These are phyloP conservation scores for Euwallacea similis DNA, from an alignment of 1,140 invertebrate species.

Conservation along the genomic window DNA sequence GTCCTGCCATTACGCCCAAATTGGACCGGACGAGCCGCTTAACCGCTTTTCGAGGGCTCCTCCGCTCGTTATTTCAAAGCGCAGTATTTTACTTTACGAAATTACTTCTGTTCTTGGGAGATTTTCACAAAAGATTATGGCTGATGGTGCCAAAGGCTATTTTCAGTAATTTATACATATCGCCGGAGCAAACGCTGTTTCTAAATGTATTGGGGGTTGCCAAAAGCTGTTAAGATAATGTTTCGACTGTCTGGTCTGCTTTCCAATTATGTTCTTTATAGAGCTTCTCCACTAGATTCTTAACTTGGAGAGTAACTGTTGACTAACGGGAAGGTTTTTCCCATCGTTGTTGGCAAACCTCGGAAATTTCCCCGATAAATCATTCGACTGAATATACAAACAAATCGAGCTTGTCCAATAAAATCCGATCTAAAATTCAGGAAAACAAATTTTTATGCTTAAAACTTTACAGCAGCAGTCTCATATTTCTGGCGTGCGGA, in stretches of 20 bases:
- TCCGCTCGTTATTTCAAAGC: conserved; percentile 42
- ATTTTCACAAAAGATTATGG: conserved; percentile 41
- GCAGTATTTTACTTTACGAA: conserved; percentile 41
- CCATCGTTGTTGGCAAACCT: not conserved
- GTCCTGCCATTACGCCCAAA: conserved; percentile 23
- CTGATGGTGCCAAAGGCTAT: conserved; percentile 37
- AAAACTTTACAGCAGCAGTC: conserved; percentile 25
- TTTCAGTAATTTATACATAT: conserved; percentile 37
- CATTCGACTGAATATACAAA: not conserved
- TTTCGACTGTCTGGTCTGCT: conserved; percentile 10
- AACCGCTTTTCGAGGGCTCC: conserved; percentile 39
- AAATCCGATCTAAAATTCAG: conserved; percentile 17
- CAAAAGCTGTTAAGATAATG: conserved; percentile 35
- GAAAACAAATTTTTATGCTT: conserved; percentile 30
- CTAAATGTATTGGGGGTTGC: conserved; percentile 31
- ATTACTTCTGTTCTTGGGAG: conserved; percentile 44
- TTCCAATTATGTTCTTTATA: conserved; percentile 13
- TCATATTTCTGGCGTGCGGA: conserved; percentile 29
- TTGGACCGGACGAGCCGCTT: conserved; percentile 41
- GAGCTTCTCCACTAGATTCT: not conserved
- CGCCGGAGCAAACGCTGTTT: conserved; percentile 17
- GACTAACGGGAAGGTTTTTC: conserved; percentile 1
- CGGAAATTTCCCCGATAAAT: not conserved
- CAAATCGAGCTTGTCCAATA: conserved; percentile 16
- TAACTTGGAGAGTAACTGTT: not conserved